Conservation (phyloP, 2,888 invertebrate species). For the Mythimna impura region DNA sequence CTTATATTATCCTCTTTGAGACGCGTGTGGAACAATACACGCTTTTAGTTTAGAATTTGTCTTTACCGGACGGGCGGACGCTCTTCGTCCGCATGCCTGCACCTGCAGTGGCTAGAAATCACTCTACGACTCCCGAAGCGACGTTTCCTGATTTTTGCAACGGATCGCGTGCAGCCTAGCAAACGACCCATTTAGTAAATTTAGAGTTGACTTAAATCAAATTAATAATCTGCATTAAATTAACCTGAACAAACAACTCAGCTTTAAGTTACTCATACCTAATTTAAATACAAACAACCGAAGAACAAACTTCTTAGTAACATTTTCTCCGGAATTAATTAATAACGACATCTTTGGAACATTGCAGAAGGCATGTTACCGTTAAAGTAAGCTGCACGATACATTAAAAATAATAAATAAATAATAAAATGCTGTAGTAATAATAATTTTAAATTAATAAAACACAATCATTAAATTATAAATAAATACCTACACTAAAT, state of each 20-base stretch:
- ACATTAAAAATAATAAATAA: background rate
- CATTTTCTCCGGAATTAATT: constrained; percentile 56
- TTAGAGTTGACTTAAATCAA: background rate
- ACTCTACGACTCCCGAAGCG: too few relatives aligned
- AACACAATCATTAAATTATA: too few relatives aligned
- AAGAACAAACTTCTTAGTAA: constrained; percentile 48
- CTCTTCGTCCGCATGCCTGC: too few relatives aligned
- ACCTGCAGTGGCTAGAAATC: too few relatives aligned
- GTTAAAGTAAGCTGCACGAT: background rate
- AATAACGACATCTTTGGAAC: constrained; percentile 49
- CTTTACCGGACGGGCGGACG: too few relatives aligned
- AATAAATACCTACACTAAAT: too few relatives aligned
- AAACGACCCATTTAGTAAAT: background rate
- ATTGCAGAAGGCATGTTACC: constrained; percentile 23
- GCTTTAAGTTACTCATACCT: background rate
- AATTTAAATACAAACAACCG: constrained; percentile 29
- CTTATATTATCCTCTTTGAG: too few relatives aligned
- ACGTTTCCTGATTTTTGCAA: background rate
- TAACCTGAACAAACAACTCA: constrained; percentile 20
- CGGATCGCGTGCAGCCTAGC: background rate
- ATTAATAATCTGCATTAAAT: background rate
- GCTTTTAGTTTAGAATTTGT: too few relatives aligned
- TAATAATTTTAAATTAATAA: too few relatives aligned
- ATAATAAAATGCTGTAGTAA: too few relatives aligned
- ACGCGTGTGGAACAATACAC: too few relatives aligned